phyloP scores from a whole-genome alignment of 1,140 invertebrate genomes.

The Cecropterus lyciades region DNA sequence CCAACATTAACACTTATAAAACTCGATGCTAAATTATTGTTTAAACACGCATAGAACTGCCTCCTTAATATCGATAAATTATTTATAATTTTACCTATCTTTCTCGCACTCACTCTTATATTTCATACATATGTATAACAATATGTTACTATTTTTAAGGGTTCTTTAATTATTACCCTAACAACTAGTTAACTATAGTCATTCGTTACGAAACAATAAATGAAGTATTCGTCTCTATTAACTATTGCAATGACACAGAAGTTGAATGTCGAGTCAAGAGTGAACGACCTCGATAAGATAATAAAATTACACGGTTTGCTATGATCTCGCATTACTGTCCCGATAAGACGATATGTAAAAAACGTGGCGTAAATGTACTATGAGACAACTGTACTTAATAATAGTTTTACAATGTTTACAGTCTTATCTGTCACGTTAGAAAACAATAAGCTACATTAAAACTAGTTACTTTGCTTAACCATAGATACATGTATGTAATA shows the following conservation, averaged over 20 bases:
- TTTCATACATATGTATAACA: too few species aligned
- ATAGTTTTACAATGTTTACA: slow-evolving; percentile 19
- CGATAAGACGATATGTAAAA: slow-evolving; percentile 34
- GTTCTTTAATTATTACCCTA: too few species aligned
- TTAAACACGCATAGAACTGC: too few species aligned
- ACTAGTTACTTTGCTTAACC: too few species aligned
- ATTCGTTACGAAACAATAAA: neutral
- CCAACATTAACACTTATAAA: too few species aligned
- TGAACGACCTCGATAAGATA: slow-evolving; percentile 77
- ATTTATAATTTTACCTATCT: too few species aligned
- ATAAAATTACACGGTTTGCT: slow-evolving; percentile 47
- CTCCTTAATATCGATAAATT: too few species aligned
- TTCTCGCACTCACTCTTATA: too few species aligned
- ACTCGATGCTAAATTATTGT: too few species aligned
- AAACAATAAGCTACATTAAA: neutral
- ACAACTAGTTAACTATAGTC: neutral
- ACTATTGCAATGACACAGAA: slow-evolving; percentile 55
- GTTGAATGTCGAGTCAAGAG: slow-evolving; percentile 77
- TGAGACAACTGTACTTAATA: neutral
- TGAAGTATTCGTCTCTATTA: slow-evolving; percentile 24
- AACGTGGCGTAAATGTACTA: neutral
- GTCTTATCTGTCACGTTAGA: slow-evolving; percentile 7
- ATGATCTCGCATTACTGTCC: slow-evolving; percentile 42
- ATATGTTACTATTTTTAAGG: too few species aligned
- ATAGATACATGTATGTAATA: too few species aligned